Evolutionary conservation across 2,113 vertebrate genomes (phyloP).

Genomic region (Brachionichthys hirsutus): DNA sequence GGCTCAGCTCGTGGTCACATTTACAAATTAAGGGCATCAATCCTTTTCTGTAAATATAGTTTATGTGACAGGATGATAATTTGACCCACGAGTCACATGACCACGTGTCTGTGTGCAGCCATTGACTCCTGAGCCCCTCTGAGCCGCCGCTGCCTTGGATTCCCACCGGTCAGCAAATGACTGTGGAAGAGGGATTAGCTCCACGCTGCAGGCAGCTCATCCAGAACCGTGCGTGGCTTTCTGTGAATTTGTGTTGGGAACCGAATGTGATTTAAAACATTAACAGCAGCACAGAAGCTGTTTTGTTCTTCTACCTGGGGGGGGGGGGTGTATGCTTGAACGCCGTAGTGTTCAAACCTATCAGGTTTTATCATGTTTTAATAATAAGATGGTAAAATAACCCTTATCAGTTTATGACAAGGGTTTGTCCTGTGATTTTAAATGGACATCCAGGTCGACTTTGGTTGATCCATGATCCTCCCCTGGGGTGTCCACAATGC

Average conservation of each 20-base stretch:
- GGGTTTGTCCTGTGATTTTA: slow-evolving; percentile 15
- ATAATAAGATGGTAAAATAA: neutral
- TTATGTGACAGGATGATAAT: slow-evolving; percentile 23
- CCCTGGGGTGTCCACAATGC: slow-evolving; percentile 22
- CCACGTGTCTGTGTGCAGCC: slow-evolving; percentile 27
- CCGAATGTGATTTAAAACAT: neutral
- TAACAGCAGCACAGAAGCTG: neutral
- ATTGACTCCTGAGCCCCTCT: slow-evolving; percentile 46
- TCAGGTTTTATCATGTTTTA: no score
- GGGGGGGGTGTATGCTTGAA: no score
- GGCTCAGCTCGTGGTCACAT: neutral
- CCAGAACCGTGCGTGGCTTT: slow-evolving; percentile 6
- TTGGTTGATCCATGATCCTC: slow-evolving; percentile 25
- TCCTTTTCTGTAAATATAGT: neutral
- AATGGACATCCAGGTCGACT: slow-evolving; percentile 8
- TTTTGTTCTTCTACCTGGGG: no score
- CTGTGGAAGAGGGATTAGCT: slow-evolving; percentile 67
- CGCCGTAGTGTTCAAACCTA: no score
- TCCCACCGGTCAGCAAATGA: slow-evolving; percentile 74
- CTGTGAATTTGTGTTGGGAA: neutral
- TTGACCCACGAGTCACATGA: slow-evolving; percentile 24
- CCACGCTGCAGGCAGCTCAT: slow-evolving; percentile 28
- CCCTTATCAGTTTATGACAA: neutral
- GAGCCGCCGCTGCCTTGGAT: slow-evolving; percentile 44
- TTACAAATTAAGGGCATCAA: neutral